Evolutionary conservation across 1,140 invertebrate genomes (phyloP).

Genomic region (Lordiphosa collinella): DNA sequence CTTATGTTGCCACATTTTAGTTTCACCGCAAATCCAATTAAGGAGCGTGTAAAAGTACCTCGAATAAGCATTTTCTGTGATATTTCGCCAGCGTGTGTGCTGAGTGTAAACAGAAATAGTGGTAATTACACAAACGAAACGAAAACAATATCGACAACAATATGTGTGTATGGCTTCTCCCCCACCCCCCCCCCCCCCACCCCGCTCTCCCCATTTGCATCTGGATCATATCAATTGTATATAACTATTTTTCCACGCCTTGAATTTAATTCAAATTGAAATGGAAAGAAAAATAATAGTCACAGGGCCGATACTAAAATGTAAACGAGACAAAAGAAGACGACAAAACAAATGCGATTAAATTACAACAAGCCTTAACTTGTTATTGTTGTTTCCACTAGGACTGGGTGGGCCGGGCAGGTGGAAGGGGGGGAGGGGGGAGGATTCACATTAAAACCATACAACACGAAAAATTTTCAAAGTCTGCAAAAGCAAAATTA

Average conservation of each 20-base stretch:
- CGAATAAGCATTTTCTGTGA: slow-evolving; percentile 29
- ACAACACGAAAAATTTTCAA: slow-evolving; percentile 49
- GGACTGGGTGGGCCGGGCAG: not conserved
- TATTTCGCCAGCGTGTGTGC: no score
- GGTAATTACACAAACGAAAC: slow-evolving; percentile 7
- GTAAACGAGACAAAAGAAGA: slow-evolving; percentile 30
- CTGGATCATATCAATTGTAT: slow-evolving; percentile 34
- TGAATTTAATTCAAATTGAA: slow-evolving; percentile 59
- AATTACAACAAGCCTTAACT: slow-evolving; percentile 69
- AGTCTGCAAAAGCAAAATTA: slow-evolving; percentile 63
- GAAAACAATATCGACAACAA: slow-evolving; percentile 66
- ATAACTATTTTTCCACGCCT: slow-evolving; percentile 68
- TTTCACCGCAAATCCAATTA: not conserved
- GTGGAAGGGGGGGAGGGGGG: not conserved
- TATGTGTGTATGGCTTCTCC: slow-evolving; percentile 57
- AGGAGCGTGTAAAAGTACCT: not conserved
- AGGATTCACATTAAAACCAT: slow-evolving; percentile 57
- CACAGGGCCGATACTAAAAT: slow-evolving; percentile 46
- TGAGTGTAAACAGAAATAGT: no score
- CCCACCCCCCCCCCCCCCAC: not conserved
- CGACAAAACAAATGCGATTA: slow-evolving; percentile 69
- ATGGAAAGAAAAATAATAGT: slow-evolving; percentile 34
- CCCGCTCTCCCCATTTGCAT: slow-evolving; percentile 12
- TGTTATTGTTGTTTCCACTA: slow-evolving; percentile 19
- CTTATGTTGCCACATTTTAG: no score